Percentiles rank a stretch among this genome's conserved stretches.
Evolutionary conservation across 2,888 invertebrate species (phyloP).

Genomic region (Hoplodrina ambigua): DNA sequence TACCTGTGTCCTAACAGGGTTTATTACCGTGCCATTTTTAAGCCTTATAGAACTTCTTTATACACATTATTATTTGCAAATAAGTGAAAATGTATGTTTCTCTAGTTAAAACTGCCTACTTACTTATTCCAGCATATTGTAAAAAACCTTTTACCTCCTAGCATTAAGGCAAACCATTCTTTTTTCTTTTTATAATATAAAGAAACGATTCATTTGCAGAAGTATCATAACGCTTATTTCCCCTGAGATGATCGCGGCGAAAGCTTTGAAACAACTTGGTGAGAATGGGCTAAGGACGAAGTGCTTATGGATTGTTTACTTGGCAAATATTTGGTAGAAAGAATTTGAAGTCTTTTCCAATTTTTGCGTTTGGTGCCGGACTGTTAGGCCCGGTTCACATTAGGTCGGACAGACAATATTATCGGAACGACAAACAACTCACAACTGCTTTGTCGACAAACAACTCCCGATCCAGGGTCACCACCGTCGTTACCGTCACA

Average conservation of each 20-base stretch:
- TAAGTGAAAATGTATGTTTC: not conserved
- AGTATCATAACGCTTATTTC: conserved; percentile 49
- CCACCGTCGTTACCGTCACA: no score
- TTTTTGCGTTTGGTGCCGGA: no score
- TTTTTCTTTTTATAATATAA: conserved; percentile 36
- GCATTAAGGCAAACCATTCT: conserved; percentile 6
- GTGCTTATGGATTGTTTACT: conserved; percentile 10
- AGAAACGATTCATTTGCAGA: conserved; percentile 39
- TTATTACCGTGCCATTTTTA: no score
- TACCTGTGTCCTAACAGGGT: no score
- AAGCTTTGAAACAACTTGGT: conserved; percentile 4
- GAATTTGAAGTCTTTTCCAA: not conserved
- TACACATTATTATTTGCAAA: no score
- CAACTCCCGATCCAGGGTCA: no score
- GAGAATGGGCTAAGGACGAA: conserved; percentile 4
- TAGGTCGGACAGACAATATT: no score
- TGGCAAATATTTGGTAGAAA: not conserved
- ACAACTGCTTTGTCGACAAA: no score
- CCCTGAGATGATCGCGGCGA: conserved; percentile 28
- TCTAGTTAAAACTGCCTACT: not conserved
- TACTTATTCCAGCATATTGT: conserved; percentile 1
- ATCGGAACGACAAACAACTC: no score
- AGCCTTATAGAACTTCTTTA: no score
- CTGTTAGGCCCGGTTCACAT: no score
- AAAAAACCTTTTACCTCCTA: conserved; percentile 27